Conservation (phyloP, 2,113 vertebrate genomes). For the Corapipo altera region DNA sequence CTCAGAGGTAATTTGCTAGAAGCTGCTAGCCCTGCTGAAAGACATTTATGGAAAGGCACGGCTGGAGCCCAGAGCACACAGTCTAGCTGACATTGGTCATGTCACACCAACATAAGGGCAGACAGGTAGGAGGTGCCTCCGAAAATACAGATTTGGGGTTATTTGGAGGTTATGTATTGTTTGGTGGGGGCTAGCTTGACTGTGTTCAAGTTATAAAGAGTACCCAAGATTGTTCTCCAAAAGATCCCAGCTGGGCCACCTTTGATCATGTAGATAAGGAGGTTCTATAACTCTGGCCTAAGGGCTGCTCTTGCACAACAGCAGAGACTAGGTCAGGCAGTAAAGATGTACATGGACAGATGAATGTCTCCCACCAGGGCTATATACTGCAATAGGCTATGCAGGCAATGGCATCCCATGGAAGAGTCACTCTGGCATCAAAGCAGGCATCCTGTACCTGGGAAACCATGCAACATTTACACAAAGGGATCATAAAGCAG, state of each 20-base stretch:
- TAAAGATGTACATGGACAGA: background rate
- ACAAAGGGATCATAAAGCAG: background rate
- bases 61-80: background rate
- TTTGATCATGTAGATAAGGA: background rate
- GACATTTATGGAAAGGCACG: background rate
- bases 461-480: background rate
- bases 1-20: background rate
- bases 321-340: background rate
- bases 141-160: background rate
- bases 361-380: background rate
- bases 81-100: fast-evolving
- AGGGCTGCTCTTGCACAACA: background rate
- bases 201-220: background rate
- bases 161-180: background rate
- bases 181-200: background rate
- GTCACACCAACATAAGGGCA: background rate
- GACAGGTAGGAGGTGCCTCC: background rate
- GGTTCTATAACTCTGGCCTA: background rate
- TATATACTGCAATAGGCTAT: background rate
- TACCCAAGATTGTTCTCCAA: background rate
- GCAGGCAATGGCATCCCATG: fast-evolving
- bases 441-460: background rate
- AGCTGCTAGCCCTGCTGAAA: background rate
- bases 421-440: background rate
- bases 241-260: background rate